Evolutionary conservation across 2,797 vertebrate genomes (phyloP).

Genomic region (Channa striata): DNA sequence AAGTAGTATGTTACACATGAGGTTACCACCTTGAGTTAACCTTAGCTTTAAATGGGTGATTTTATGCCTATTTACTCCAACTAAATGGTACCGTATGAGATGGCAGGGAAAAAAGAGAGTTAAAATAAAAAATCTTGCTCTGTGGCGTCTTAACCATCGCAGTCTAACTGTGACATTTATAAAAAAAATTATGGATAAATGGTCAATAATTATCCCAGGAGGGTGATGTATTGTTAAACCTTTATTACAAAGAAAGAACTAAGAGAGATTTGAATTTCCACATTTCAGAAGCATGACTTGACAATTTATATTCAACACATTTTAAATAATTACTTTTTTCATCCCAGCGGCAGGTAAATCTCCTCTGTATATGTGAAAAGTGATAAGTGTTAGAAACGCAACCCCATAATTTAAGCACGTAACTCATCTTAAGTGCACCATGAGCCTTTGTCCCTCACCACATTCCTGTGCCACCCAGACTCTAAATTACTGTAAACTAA

Average conservation of each 20-base stretch:
- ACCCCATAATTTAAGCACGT: slow-evolving; percentile 68
- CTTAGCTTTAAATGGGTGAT: slow-evolving; percentile 14
- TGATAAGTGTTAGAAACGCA: slow-evolving; percentile 61
- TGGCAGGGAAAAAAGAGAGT: neutral
- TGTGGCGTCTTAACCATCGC: slow-evolving; percentile 11
- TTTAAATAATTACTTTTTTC: slow-evolving; percentile 49
- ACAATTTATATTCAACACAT: slow-evolving; percentile 53
- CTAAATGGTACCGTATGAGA: slow-evolving; percentile 20
- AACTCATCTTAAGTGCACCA: slow-evolving; percentile 67
- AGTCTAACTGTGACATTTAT: slow-evolving; percentile 5
- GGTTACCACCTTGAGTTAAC: slow-evolving; percentile 41
- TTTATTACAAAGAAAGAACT: slow-evolving; percentile 42
- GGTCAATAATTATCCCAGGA: slow-evolving; percentile 28
- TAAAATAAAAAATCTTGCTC: neutral
- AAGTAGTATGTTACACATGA: slow-evolving; percentile 24
- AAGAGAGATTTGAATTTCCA: slow-evolving; percentile 21
- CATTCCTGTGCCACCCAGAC: slow-evolving; percentile 80
- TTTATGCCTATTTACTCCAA: slow-evolving; percentile 23
- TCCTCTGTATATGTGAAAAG: slow-evolving; percentile 45
- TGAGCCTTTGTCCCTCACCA: slow-evolving; percentile 63
- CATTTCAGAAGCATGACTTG: slow-evolving; percentile 20
- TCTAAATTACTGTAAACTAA: slow-evolving; percentile 81
- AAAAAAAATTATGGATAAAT: slow-evolving; percentile 21
- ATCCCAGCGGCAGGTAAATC: slow-evolving; percentile 54
- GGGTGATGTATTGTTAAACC: slow-evolving; percentile 6